Evolutionary conservation across 2,113 vertebrate genomes (phyloP).

Genomic region (Nannospalax galili): DNA sequence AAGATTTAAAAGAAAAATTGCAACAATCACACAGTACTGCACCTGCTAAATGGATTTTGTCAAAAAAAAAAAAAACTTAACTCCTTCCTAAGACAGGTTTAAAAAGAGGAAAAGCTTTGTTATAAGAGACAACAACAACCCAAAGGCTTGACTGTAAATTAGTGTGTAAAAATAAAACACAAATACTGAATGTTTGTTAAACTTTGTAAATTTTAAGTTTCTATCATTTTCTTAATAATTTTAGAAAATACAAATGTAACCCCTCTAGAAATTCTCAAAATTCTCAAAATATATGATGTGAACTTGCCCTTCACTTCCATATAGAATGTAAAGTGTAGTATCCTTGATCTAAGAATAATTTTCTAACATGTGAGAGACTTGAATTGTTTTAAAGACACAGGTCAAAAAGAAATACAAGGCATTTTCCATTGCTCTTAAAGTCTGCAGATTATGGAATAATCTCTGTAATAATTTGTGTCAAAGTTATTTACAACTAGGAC

Average conservation of each 20-base stretch:
- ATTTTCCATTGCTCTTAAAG: background rate
- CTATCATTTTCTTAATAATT: background rate
- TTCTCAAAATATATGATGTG: conserved; percentile 10
- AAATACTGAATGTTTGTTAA: background rate
- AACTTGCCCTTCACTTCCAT: conserved; percentile 39
- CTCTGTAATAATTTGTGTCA: background rate
- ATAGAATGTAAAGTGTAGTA: background rate
- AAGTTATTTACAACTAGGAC: conserved; percentile 38
- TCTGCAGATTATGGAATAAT: background rate
- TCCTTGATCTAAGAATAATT: background rate
- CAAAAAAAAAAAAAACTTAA: conserved; percentile 48
- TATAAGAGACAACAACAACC: background rate
- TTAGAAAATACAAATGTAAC: conserved; percentile 52
- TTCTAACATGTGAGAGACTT: background rate
- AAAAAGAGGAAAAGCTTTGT: conserved; percentile 21
- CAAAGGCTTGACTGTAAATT: conserved; percentile 4
- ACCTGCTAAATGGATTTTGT: conserved; percentile 38
- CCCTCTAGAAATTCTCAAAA: background rate
- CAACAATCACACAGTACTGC: background rate
- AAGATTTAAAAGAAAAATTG: background rate
- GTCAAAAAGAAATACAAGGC: conserved; percentile 12
- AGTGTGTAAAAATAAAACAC: background rate
- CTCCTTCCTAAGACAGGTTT: conserved; percentile 26
- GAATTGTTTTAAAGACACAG: background rate
- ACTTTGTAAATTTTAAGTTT: conserved; percentile 29